These are phyloP conservation scores for Drosophila burlai DNA, from an alignment of 1,140 invertebrate genomes.

Conservation along the genomic window DNA sequence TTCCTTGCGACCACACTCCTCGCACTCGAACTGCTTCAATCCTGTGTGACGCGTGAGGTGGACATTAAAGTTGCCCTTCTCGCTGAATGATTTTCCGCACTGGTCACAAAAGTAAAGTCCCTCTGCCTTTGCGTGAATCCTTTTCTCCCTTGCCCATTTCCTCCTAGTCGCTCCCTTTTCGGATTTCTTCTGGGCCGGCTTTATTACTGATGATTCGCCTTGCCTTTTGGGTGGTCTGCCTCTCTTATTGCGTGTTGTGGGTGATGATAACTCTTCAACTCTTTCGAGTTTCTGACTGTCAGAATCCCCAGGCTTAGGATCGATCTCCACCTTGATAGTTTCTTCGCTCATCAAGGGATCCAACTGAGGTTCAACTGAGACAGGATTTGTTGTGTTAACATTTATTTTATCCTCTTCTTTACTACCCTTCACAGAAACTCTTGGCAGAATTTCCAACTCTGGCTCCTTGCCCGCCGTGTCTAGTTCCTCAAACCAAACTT, in stretches of 20 bases:
- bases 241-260: neutral
- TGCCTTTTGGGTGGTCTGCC: neutral
- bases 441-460: neutral
- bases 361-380: too few species aligned
- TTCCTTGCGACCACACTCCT: slow-evolving; percentile 51
- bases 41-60: slow-evolving; percentile 44
- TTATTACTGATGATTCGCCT: neutral
- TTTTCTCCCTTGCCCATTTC: neutral
- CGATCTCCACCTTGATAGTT: slow-evolving; percentile 5
- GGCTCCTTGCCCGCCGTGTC: neutral
- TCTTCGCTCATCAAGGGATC: slow-evolving; percentile 13
- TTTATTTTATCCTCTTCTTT: neutral
- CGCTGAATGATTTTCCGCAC: slow-evolving; percentile 49
- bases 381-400: neutral
- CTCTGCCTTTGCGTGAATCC: neutral
- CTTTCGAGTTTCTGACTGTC: neutral
- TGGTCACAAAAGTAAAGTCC: slow-evolving; percentile 41
- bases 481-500: neutral
- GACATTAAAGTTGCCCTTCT: slow-evolving; percentile 55
- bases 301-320: neutral
- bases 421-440: neutral
- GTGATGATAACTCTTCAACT: too few species aligned
- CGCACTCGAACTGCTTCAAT: slow-evolving; percentile 45
- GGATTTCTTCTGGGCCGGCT: neutral
- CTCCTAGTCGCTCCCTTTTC: neutral